phyloP scores from a whole-genome alignment of 2,113 vertebrate genomes.

The Odontophorus gujanensis region DNA sequence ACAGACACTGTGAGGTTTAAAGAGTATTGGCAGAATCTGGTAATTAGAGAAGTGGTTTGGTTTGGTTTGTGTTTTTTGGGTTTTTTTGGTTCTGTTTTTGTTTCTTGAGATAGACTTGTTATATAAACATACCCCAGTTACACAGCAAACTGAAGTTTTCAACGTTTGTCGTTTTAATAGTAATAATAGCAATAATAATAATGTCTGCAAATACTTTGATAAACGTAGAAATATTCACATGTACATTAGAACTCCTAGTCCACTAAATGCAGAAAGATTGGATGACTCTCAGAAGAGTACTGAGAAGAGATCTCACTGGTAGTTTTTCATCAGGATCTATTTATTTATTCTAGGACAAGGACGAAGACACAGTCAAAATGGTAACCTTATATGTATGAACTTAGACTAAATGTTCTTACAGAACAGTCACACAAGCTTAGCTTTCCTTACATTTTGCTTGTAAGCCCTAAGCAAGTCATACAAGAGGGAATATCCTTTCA shows the following conservation, averaged over 20 bases:
- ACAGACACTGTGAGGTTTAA: neutral
- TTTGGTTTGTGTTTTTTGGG: too few relatives aligned
- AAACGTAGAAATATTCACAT: neutral
- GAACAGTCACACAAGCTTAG: neutral
- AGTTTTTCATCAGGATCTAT: neutral
- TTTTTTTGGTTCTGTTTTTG: too few relatives aligned
- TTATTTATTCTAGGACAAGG: neutral
- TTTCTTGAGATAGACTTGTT: neutral
- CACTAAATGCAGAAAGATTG: neutral
- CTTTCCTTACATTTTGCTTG: neutral
- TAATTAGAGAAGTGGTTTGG: neutral
- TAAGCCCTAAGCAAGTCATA: neutral
- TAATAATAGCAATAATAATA: neutral
- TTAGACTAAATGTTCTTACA: neutral
- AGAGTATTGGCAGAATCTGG: neutral
- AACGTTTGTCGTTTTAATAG: neutral
- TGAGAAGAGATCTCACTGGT: neutral
- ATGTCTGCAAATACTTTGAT: neutral
- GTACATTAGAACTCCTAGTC: neutral
- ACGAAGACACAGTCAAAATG: neutral
- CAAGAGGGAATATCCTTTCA: neutral
- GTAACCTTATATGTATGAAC: neutral
- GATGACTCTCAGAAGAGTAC: neutral
- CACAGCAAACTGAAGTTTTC: neutral
- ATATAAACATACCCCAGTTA: neutral